Percentiles rank a stretch among this genome's conserved stretches.
Conservation (phyloP, 2,113 vertebrate genomes). For the Reinhardtius hippoglossoides region DNA sequence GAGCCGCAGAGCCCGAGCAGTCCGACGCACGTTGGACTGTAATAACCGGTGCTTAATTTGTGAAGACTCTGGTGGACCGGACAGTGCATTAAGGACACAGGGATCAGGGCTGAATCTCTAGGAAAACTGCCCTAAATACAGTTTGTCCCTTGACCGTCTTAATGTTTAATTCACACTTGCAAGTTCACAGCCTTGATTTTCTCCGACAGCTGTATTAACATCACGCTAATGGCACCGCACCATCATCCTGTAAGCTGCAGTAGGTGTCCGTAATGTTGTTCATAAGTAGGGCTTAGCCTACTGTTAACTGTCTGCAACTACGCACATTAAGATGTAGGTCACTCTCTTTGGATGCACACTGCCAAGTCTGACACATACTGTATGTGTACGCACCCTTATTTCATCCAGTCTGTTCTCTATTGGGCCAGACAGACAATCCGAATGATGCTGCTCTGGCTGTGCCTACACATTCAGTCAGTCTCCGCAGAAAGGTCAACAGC, state of each 20-base stretch:
- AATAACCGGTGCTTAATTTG: slow-evolving; percentile 37
- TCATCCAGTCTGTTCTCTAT: slow-evolving; percentile 17
- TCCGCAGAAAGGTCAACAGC: slow-evolving; percentile 36
- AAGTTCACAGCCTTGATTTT: slow-evolving; percentile 40
- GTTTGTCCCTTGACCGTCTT: slow-evolving; percentile 13
- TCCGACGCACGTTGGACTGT: slow-evolving; percentile 26
- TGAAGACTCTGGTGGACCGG: slow-evolving; percentile 8
- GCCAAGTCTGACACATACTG: slow-evolving; percentile 18
- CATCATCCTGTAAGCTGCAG: slow-evolving; percentile 54
- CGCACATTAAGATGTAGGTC: slow-evolving; percentile 65
- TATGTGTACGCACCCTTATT: slow-evolving; percentile 6
- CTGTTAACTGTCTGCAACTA: slow-evolving; percentile 62
- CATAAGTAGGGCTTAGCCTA: slow-evolving; percentile 72
- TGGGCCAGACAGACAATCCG: slow-evolving; percentile 35
- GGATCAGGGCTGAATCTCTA: slow-evolving; percentile 30
- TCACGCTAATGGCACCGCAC: slow-evolving; percentile 21
- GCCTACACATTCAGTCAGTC: slow-evolving; percentile 27
- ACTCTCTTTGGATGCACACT: slow-evolving; percentile 31
- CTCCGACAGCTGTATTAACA: slow-evolving; percentile 35
- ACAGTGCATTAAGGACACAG: slow-evolving; percentile 47
- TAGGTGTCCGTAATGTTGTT: slow-evolving; percentile 52
- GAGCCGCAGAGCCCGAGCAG: slow-evolving; percentile 18
- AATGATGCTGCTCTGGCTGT: slow-evolving; percentile 28
- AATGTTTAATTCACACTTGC: slow-evolving; percentile 31
- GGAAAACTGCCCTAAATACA: slow-evolving; percentile 56